Evolutionary conservation across 2,113 vertebrate genomes (phyloP).

Genomic region (Cololabis saira): DNA sequence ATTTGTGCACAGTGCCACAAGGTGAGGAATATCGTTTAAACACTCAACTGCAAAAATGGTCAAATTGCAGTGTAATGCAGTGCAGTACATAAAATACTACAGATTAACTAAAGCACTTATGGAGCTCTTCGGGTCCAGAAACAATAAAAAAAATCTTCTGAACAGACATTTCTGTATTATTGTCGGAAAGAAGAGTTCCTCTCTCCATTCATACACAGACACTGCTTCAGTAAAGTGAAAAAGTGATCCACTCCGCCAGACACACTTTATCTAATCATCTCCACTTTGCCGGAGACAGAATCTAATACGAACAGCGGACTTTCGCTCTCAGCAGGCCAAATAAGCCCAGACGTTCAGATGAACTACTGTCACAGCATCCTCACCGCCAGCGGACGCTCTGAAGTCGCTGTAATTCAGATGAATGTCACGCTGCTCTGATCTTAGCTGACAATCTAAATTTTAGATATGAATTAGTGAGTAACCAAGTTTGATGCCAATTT

Average conservation of each 20-base stretch:
- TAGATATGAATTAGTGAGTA: conserved; percentile 32
- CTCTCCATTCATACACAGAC: conserved; percentile 51
- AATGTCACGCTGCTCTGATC: conserved; percentile 34
- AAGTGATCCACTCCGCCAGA: conserved; percentile 72
- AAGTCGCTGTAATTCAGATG: conserved; percentile 52
- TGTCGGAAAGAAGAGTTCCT: conserved; percentile 54
- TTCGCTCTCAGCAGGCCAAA: conserved; percentile 76
- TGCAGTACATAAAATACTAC: conserved; percentile 26
- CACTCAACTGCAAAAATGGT: background rate
- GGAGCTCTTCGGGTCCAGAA: conserved; percentile 37
- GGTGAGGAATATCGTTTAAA: conserved; percentile 25
- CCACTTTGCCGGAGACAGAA: conserved; percentile 76
- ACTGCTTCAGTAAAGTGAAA: conserved; percentile 60
- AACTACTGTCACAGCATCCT: conserved; percentile 63
- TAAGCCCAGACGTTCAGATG: conserved; percentile 71
- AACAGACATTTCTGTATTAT: conserved; percentile 41
- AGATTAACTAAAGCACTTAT: conserved; percentile 48
- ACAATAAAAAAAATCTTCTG: conserved; percentile 37
- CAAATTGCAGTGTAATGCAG: background rate
- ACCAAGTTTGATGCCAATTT: conserved; percentile 12
- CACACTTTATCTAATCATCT: conserved; percentile 79
- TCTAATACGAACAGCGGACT: conserved; percentile 73
- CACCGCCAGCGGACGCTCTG: conserved; percentile 35
- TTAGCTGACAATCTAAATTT: conserved; percentile 35
- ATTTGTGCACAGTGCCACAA: conserved; percentile 7